A percentile compares a stretch with the other conserved stretches of the same genome.
Conservation (phyloP, 2,113 vertebrate species). For the Lamprotornis superbus region DNA sequence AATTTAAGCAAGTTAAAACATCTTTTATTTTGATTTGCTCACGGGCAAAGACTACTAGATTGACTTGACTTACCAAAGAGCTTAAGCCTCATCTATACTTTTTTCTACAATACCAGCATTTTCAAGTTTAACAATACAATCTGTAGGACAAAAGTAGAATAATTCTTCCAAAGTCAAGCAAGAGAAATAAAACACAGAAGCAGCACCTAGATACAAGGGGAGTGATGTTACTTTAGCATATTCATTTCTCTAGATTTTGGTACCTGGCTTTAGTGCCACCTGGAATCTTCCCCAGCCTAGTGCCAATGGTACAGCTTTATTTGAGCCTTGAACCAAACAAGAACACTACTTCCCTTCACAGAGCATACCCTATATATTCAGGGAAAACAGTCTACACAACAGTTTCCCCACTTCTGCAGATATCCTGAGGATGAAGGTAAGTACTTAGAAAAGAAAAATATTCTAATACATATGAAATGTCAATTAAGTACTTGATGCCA, state of each 20-base stretch:
- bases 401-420: background rate
- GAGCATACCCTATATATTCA: background rate
- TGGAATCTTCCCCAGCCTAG: background rate
- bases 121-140: background rate
- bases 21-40: background rate
- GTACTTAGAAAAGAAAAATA: background rate
- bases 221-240: background rate
- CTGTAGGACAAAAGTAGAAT: background rate
- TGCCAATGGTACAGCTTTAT: background rate
- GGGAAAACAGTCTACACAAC: background rate
- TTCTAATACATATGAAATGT: background rate
- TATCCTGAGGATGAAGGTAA: background rate
- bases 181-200: background rate
- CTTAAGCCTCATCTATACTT: background rate
- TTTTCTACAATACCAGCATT: background rate
- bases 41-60: background rate
- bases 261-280: background rate
- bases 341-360: background rate
- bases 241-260: background rate
- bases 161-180: background rate
- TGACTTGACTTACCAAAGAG: background rate
- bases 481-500: background rate
- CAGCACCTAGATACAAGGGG: background rate
- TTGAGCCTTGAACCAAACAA: background rate
- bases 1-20: background rate